phyloP scores from a whole-genome alignment of 2,888 invertebrate genomes.

The Nudaria mundana region DNA sequence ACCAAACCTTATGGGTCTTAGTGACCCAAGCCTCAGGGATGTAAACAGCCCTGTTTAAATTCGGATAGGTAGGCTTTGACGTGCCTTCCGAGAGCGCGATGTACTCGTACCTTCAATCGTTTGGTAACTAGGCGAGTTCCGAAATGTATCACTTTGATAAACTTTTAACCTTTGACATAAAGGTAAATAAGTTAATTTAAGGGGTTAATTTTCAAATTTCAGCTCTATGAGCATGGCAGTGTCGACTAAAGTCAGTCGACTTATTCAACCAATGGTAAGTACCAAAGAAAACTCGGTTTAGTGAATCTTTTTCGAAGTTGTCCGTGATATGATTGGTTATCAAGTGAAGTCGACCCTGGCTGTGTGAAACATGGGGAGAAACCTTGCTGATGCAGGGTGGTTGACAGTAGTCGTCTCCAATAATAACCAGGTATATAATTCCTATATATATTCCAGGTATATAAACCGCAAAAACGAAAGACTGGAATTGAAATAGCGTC shows the following conservation, averaged over 20 bases:
- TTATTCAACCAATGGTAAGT: not conserved
- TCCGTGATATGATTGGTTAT: no score
- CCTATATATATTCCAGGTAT: no score
- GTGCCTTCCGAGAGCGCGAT: conserved; percentile 56
- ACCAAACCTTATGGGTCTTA: conserved; percentile 31
- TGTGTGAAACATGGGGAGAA: no score
- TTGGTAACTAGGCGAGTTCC: conserved; percentile 36
- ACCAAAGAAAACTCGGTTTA: no score
- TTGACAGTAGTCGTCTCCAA: no score
- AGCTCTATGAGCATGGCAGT: no score
- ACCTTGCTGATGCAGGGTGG: no score
- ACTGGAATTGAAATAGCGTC: no score
- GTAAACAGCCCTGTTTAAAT: conserved; percentile 75
- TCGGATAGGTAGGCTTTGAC: conserved; percentile 76
- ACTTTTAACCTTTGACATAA: conserved; percentile 10
- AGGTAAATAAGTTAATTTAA: not conserved
- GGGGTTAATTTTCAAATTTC: not conserved
- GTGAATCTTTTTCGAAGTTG: no score
- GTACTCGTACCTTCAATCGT: conserved; percentile 37
- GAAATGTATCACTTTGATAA: conserved; percentile 21
- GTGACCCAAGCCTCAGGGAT: conserved; percentile 56
- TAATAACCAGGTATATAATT: no score
- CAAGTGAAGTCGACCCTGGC: not conserved
- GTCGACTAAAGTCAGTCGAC: no score
- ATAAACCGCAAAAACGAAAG: no score